Evolutionary conservation across 1,140 invertebrate species (phyloP).

Genomic region (Hetaerina americana): DNA sequence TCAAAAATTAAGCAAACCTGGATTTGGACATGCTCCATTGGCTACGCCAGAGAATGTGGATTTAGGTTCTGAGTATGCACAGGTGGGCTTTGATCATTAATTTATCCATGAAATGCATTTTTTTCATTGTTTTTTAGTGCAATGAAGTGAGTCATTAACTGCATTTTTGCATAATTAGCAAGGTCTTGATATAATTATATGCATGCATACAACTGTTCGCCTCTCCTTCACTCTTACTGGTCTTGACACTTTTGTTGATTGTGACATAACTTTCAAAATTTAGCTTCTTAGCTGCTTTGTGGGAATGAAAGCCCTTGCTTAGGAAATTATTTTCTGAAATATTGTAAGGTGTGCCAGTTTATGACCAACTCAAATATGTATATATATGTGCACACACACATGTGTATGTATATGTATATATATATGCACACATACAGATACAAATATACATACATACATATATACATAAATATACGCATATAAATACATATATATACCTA

Average conservation of each 20-base stretch:
- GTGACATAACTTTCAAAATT: neutral
- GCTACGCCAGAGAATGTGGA: constrained; percentile 70
- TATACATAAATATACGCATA: too few species aligned
- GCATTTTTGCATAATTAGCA: neutral
- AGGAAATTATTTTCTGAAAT: too few species aligned
- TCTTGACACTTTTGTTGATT: neutral
- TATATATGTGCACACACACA: too few species aligned
- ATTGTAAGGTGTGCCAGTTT: too few species aligned
- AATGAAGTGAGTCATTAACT: neutral
- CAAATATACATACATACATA: too few species aligned
- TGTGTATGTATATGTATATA: too few species aligned
- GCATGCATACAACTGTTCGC: neutral
- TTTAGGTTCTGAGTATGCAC: constrained; percentile 50
- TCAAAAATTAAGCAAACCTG: constrained; percentile 28
- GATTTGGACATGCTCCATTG: constrained; percentile 55
- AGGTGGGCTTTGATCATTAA: constrained; percentile 28
- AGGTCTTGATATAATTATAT: neutral
- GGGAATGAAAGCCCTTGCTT: neutral
- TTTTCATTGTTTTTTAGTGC: constrained; percentile 5
- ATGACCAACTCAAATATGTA: too few species aligned
- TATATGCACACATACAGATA: too few species aligned
- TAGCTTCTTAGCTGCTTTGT: neutral
- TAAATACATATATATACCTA: too few species aligned
- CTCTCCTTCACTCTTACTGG: constrained; percentile 1
- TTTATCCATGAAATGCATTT: neutral